Base-by-base conservation (phyloP, 92 coral and sea anemone genomes). In the Blastomussa wellsi region DNA sequence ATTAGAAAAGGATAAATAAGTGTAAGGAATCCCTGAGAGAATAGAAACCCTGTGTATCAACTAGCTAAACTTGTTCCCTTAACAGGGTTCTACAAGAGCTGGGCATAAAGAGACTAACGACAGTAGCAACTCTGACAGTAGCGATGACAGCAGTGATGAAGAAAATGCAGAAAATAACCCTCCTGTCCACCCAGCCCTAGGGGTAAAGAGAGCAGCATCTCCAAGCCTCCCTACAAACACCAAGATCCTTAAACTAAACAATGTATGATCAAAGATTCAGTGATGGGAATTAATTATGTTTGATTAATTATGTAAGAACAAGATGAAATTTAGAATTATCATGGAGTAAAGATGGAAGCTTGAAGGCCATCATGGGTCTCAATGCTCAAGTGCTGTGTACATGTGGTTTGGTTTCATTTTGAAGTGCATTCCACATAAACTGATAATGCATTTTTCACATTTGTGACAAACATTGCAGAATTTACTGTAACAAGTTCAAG, bases 91-190 rank as follows among this genome's bases (percentile, higher is more conserved):
- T 60, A 8, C 28, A 26, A 38, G 15, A 57, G 39, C 4, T 26
- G 70, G 72, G 15, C 72, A 7, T 19, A 33, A 31, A 42, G 37
- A 64, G 10, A 24, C 32, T 42, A 36, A 42, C 5, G 83, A 85
- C n/a, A 77, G 64, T 57, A 85, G 83, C 22, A 72, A 85, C 69
- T 85, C 88, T 2, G 88, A 64, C 11, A 44, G 49, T 44, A 44
- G 49, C 19, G 71, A 70, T 14, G 62, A 67, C 74, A 85, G 83
- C n/a, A 77, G 88, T 36, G 88, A 85, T 78, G 88, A 85, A 52
- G 83, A 77, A 47, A 70, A 85, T 59, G 64, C 52, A n/a, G 81
- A 75, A 65, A 75, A 75, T 24, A 60, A 47, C 1, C 62, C 65
- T 38, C 57, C 20, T 47, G 67, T 35, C 51, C 39, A 35, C 41